These are phyloP conservation scores for Thecocarcelia acutangulata DNA, from an alignment of 2,888 invertebrate species.

Conservation along the genomic window DNA sequence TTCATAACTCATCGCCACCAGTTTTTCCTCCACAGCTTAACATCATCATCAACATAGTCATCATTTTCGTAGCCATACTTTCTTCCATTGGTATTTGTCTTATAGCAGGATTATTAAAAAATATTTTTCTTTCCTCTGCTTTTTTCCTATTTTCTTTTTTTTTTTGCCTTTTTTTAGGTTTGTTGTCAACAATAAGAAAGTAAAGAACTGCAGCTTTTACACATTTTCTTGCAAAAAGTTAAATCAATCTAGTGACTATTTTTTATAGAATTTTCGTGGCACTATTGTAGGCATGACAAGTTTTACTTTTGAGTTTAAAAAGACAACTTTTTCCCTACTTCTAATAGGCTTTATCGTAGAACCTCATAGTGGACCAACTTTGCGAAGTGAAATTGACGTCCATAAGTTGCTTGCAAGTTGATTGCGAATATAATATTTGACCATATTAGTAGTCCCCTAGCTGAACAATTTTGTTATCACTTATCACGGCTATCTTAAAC, in stretches of 20 bases:
- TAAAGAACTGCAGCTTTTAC: constrained; percentile 35
- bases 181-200: constrained; percentile 55
- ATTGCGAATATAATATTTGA: too few species aligned
- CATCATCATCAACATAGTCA: constrained; percentile 2
- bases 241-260: constrained; percentile 58
- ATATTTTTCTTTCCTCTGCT: constrained; percentile 10
- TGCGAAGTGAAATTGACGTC: too few species aligned
- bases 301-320: background rate
- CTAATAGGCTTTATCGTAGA: too few species aligned
- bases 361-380: too few species aligned
- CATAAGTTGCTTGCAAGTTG: too few species aligned
- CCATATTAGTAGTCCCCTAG: too few species aligned
- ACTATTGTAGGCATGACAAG: background rate
- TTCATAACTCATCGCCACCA: constrained; percentile 55
- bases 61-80: background rate
- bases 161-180: constrained; percentile 21
- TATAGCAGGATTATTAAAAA: constrained; percentile 27
- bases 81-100: constrained; percentile 15
- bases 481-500: too few species aligned
- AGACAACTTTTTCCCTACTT: too few species aligned
- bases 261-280: background rate
- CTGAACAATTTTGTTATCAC: too few species aligned
- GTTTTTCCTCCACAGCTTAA: constrained; percentile 17
- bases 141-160: background rate
- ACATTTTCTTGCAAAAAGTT: constrained; percentile 42